Evolutionary conservation across 2,888 invertebrate genomes (phyloP).

Genomic region (Platynereis dumerilii): DNA sequence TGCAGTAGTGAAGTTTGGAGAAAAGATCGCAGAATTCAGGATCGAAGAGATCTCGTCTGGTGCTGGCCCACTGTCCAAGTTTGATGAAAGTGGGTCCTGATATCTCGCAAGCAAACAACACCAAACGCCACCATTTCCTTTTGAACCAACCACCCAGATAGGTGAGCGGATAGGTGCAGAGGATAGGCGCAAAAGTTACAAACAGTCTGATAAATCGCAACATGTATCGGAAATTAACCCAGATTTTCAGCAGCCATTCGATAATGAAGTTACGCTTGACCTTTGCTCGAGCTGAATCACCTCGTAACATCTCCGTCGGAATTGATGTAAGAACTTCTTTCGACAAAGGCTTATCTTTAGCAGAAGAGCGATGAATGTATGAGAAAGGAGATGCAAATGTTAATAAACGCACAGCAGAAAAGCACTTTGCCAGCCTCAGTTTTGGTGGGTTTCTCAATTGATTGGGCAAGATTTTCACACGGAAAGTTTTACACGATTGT

Average conservation of each 20-base stretch:
- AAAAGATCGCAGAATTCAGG: slow-evolving; percentile 63
- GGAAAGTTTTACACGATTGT: too few relatives aligned
- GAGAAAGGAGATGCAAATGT: too few relatives aligned
- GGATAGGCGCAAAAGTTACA: slow-evolving; percentile 43
- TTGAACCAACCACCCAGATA: slow-evolving; percentile 27
- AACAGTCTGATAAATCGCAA: slow-evolving; percentile 35
- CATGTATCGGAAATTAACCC: slow-evolving; percentile 6
- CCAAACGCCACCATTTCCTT: slow-evolving; percentile 41
- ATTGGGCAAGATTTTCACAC: too few relatives aligned
- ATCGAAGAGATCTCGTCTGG: slow-evolving; percentile 65
- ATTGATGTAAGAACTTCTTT: slow-evolving; percentile 18
- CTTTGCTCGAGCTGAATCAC: slow-evolving; percentile 23
- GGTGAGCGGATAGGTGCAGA: slow-evolving; percentile 45
- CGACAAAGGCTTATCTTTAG: too few relatives aligned
- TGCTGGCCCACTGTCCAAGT: slow-evolving; percentile 67
- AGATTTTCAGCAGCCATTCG: slow-evolving; percentile 10
- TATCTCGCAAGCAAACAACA: slow-evolving; percentile 56
- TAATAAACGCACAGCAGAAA: too few relatives aligned
- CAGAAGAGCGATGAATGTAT: too few relatives aligned
- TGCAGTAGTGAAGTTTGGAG: slow-evolving; percentile 58
- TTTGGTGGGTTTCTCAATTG: too few relatives aligned
- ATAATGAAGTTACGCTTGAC: slow-evolving; percentile 10
- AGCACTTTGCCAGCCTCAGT: too few relatives aligned
- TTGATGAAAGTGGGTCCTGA: slow-evolving; percentile 67
- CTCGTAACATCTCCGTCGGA: slow-evolving; percentile 29